Conservation (phyloP, 2,888 invertebrate species). For the Nasonia oneida region DNA sequence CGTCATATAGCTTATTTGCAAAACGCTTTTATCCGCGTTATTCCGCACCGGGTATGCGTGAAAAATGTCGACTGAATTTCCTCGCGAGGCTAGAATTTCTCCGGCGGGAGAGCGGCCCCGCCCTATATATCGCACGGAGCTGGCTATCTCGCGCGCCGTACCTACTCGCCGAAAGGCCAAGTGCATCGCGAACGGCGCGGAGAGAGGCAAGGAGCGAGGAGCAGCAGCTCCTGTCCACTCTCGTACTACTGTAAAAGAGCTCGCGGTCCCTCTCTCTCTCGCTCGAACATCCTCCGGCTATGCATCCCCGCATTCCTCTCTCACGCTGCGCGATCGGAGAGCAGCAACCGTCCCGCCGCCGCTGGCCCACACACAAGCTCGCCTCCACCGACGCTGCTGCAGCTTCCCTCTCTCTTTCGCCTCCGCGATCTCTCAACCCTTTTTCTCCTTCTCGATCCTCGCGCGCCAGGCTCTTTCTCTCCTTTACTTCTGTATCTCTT, state of each 20-base stretch:
- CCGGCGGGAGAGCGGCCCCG: too few species aligned
- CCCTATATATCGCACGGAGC: too few species aligned
- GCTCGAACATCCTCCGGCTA: constrained; percentile 72
- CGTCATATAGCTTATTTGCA: too few species aligned
- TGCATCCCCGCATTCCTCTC: constrained; percentile 78
- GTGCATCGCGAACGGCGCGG: neutral
- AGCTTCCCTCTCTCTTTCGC: constrained; percentile 62
- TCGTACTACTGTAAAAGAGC: constrained; percentile 13
- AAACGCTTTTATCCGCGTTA: too few species aligned
- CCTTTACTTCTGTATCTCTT: constrained; percentile 37
- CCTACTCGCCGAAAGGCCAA: constrained; percentile 1
- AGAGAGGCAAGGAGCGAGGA: neutral
- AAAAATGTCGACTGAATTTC: too few species aligned
- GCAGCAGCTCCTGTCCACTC: neutral
- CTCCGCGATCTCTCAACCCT: constrained; percentile 52
- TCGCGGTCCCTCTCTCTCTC: neutral
- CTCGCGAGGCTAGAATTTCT: too few species aligned
- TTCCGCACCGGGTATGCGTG: too few species aligned
- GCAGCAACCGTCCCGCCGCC: constrained; percentile 41
- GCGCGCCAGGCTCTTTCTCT: neutral
- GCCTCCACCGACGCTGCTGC: neutral
- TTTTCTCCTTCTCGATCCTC: neutral
- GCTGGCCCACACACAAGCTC: constrained; percentile 59
- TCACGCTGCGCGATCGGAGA: constrained; percentile 73
- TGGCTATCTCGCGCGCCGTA: neutral